Evolutionary conservation across 2,113 vertebrate genomes (phyloP), one percentile per base, ranked within the genome.

Genomic region (Craseonycteris thonglongyai): DNA sequence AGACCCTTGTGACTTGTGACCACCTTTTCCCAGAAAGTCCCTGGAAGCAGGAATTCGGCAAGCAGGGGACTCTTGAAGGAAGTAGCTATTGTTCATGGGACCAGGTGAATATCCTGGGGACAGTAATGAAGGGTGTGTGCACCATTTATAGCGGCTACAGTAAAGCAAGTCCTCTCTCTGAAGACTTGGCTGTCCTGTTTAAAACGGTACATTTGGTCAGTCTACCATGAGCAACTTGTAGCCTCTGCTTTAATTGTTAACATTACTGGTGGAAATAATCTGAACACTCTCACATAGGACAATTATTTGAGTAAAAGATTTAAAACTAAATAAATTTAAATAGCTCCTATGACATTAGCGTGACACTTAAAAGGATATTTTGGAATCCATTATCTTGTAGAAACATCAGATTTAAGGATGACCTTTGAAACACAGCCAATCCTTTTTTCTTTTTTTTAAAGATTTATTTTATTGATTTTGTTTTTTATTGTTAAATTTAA

Each of bases 401-500:
- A 87, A 93, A 80, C 3, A 68, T 14, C 30, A 86, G 26, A 76
- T n/a, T 75, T 66, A 94, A 4, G n/a, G 24, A 49, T 56, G 47
- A 88, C 6, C 26, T 91, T 61, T 91, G 69, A 79, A 94, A 38
- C n/a, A n/a, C n/a, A n/a, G n/a, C n/a, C n/a, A n/a, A n/a, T n/a
- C n/a, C n/a, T n/a, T n/a, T n/a, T n/a, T n/a, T n/a, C n/a, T n/a
- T n/a, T n/a, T n/a, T n/a, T n/a, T n/a, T n/a, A n/a, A n/a, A n/a
- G n/a, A n/a, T n/a, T n/a, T n/a, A n/a, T n/a, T n/a, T n/a, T n/a
- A n/a, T n/a, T n/a, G n/a, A n/a, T n/a, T n/a, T n/a, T n/a, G n/a
- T n/a, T n/a, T n/a, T n/a, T n/a, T n/a, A n/a, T n/a, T n/a, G n/a
- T n/a, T n/a, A n/a, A n/a, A n/a, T n/a, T n/a, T n/a, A n/a, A n/a